A percentile compares a stretch with the other conserved stretches of the same genome.
Evolutionary conservation across 2,888 invertebrate species (phyloP).

Genomic region (Cheilosia grossa): DNA sequence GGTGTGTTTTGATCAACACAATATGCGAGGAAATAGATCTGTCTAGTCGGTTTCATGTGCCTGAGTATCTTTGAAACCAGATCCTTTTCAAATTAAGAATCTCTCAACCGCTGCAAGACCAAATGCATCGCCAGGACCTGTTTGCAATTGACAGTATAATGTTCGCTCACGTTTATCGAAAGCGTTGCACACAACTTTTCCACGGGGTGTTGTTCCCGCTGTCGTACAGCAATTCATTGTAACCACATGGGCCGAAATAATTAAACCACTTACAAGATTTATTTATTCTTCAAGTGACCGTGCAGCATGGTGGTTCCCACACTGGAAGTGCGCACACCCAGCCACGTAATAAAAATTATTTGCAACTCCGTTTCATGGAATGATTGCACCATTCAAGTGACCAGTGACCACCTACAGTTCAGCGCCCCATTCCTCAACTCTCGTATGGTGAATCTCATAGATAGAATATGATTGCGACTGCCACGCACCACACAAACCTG

Average conservation of each 20-base stretch:
- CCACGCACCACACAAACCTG: too few species aligned
- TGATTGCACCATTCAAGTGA: slow-evolving; percentile 32
- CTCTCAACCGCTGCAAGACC: too few species aligned
- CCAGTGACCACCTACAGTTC: slow-evolving; percentile 62
- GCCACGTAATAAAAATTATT: slow-evolving; percentile 68
- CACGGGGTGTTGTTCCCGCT: slow-evolving; percentile 53
- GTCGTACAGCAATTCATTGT: slow-evolving; percentile 50
- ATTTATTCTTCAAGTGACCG: slow-evolving; percentile 43
- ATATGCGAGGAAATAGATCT: neutral
- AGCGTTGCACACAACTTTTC: slow-evolving; percentile 29
- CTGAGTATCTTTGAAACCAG: too few species aligned
- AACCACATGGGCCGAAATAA: slow-evolving; percentile 60
- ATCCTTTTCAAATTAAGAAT: too few species aligned
- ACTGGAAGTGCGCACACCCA: slow-evolving; percentile 20
- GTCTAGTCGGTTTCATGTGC: too few species aligned
- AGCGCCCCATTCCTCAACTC: neutral
- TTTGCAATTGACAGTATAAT: neutral
- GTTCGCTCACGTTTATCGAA: neutral
- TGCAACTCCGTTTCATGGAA: slow-evolving; percentile 26
- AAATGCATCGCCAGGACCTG: neutral
- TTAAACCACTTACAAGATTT: slow-evolving; percentile 68
- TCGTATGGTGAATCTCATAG: slow-evolving; percentile 5
- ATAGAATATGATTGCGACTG: slow-evolving; percentile 11
- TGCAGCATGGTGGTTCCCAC: slow-evolving; percentile 34
- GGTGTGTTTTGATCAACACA: neutral